Evolutionary conservation across 64 coral and sea anemone genomes (phyloP), one percentile per base, ranked within the genome.

Genomic region (Pachyseris speciosa): DNA sequence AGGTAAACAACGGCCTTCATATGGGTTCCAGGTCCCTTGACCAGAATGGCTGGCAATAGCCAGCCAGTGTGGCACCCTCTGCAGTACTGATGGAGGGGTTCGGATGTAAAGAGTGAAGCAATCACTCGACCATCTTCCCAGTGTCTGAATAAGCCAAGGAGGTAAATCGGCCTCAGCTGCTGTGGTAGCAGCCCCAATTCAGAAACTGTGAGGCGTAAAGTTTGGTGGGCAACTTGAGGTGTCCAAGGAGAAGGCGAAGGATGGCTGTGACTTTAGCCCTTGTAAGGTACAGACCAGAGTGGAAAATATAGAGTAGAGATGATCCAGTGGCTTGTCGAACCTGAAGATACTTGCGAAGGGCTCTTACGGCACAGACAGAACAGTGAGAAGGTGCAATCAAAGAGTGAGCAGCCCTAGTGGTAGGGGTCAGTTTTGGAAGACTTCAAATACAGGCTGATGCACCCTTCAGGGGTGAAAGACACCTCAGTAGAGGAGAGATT

Each of bases 361-460:
- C 30, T 9, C 24, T 7, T 9, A 67, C 64, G 7, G 64, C 64
- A 34, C 64, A 67, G 8, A 67, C 24, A 0, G 31, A 36, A 5
- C 26, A 20, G 24, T 25, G 15, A n/a, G 69, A 72, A 42, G 32
- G 2, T 9, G 64, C 2, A 20, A 67, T 0, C 32, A 34, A 12
- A n/a, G 32, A 72, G 15, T 13, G 39, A 36, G 26, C 32, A 37
- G 26, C 25, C 69, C 39, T 72, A 7, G 15, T 26, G 31, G 30
- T 20, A 72, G 39, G 69, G 69, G 26, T 72, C 69, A 20, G 69
- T 72, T 72, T 72, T 72, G 15, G 69, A 72, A 3, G 69, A 36
- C 27, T 72, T 72, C 15, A 72, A 22, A 5, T 59, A 17, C 44
- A 47, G 7, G 13, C 7, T 47, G 7, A 47, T 7, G 44, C 7